Evolutionary conservation across 2,888 invertebrate species (phyloP), one percentile per base, ranked within the genome.

Genomic region (Saturnia pavonia): DNA sequence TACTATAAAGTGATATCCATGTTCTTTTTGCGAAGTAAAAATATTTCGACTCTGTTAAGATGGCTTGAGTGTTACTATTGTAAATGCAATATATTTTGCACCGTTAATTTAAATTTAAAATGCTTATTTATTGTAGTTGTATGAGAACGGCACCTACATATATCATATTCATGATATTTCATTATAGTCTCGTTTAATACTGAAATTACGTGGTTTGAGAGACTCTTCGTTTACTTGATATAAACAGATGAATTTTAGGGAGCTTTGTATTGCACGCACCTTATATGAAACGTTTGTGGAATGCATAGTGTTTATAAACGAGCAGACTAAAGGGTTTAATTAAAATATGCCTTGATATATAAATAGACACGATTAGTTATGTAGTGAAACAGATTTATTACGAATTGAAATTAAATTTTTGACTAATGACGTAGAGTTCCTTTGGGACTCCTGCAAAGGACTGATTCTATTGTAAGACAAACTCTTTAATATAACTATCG

Each of bases 281-380:
- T 65, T 40, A 19, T 40, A 65, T n/a, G 65, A 65, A 65, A 65
- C 19, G 22, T 65, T 40, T 65, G n/a, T 65, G 9, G 65, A 65
- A n/a, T 65, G 34, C 22, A 65, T 65, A 65, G 22, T 16, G n/a
- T 65, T 9, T 65, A 57, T 25, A 34, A 34, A n/a, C 65, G 11
- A 40, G n/a, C 65, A 40, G 19, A 2, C 34, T 65, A 65, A 40
- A 65, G 40, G 9, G 11, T 65, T 65, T n/a, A 40, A n/a, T 65
- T 40, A 16, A 65, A 65, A 65, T 65, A 65, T 65, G 12, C 57
- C 27, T 11, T 60, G 14, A 60, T 14, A 60, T 14, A 3, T 27
- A 25, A 60, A 27, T 60, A 60, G 25, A 27, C 16, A 27, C 27
- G 57, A 60, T 14, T 1, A 8, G 6, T 57, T 12, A 14, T 57